Evolutionary conservation across 2,888 invertebrate genomes (phyloP).

Genomic region (Tenthredo notha): DNA sequence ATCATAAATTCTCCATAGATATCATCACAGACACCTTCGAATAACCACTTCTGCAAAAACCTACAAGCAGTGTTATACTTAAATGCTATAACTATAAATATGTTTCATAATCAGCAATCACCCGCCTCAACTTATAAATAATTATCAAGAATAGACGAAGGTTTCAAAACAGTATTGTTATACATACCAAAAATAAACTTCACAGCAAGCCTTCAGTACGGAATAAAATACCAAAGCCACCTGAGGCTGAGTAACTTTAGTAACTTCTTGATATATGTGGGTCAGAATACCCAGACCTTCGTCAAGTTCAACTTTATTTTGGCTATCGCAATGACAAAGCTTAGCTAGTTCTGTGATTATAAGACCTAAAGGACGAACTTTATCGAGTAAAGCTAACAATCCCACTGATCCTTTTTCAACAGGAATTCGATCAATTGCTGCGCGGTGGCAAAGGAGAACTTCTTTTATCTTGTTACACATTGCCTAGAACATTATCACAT

Average conservation of each 20-base stretch:
- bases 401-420: conserved; percentile 60
- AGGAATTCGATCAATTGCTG: conserved; percentile 68
- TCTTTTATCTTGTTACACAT: conserved; percentile 74
- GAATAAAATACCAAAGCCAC: conserved; percentile 82
- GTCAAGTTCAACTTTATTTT: conserved; percentile 61
- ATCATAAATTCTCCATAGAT: conserved; percentile 92
- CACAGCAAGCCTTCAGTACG: conserved; percentile 81
- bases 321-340: conserved; percentile 69
- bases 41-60: conserved; percentile 91
- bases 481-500: conserved; percentile 62
- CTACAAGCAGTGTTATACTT: conserved; percentile 73
- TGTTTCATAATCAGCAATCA: not conserved
- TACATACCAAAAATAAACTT: conserved; percentile 82
- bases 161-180: not conserved
- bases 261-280: conserved; percentile 84
- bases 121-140: not conserved
- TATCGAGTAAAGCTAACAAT: conserved; percentile 65
- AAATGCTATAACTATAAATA: not conserved
- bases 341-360: conserved; percentile 70
- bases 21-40: conserved; percentile 91
- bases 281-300: conserved; percentile 83
- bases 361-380: conserved; percentile 67
- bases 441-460: conserved; percentile 72
- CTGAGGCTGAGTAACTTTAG: conserved; percentile 81
- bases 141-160: not conserved